Conservation (phyloP, 1,140 invertebrate species). For the Penaeus indicus region DNA sequence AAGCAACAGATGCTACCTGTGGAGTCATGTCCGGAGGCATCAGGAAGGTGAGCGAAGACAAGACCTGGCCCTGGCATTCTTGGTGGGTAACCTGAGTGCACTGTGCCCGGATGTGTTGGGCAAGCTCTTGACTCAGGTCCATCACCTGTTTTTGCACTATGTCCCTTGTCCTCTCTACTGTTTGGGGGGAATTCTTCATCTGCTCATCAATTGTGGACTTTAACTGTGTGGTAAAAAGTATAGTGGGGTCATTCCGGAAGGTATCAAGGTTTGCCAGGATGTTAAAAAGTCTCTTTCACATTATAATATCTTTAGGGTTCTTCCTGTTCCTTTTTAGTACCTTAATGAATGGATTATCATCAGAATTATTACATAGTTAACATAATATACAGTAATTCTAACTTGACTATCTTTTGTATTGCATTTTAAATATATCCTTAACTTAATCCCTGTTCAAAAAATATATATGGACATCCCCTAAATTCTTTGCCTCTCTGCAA, state of each 20-base stretch:
- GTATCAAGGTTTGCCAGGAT: too few relatives aligned
- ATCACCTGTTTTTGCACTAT: constrained; percentile 8
- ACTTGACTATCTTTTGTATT: too few relatives aligned
- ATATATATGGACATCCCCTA: too few relatives aligned
- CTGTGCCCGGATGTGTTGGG: not conserved
- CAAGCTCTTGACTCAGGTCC: constrained; percentile 26
- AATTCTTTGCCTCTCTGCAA: too few relatives aligned
- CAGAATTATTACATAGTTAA: too few relatives aligned
- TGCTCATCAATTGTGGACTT: constrained; percentile 26
- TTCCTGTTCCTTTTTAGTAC: too few relatives aligned
- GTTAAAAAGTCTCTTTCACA: too few relatives aligned
- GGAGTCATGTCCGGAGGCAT: constrained; percentile 31
- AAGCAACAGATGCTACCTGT: constrained; percentile 12
- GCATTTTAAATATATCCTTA: too few relatives aligned
- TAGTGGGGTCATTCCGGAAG: not conserved
- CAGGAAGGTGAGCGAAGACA: constrained; percentile 28
- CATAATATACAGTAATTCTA: too few relatives aligned
- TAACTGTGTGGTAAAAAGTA: not conserved
- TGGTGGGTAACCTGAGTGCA: constrained; percentile 29
- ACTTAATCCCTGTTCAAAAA: too few relatives aligned
- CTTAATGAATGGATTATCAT: too few relatives aligned
- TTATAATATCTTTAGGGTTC: too few relatives aligned
- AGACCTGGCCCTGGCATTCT: constrained; percentile 17
- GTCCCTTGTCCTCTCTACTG: constrained; percentile 3
- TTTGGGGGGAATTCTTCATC: constrained; percentile 13